Conservation (phyloP, 2,113 vertebrate genomes). For the Etia nguti region DNA sequence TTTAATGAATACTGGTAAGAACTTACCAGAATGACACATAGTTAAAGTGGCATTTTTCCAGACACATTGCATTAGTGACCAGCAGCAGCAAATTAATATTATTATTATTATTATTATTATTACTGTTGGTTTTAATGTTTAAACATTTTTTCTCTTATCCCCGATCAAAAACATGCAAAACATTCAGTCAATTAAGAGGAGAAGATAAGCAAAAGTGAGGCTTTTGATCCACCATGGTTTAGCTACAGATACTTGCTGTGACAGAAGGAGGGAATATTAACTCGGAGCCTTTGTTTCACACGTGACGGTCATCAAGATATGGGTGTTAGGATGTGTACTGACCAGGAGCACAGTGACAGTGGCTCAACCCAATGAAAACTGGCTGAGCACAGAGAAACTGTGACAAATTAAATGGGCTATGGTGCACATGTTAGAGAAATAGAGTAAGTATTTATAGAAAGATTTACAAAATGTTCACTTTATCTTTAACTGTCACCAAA, state of each 20-base stretch:
- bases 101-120: not conserved
- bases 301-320: constrained; percentile 49
- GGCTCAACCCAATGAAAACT: constrained; percentile 50
- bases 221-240: constrained; percentile 41
- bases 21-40: not conserved
- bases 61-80: not conserved
- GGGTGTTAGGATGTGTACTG: constrained; percentile 40
- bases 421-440: constrained; percentile 14
- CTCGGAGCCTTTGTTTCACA: constrained; percentile 44
- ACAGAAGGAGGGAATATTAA: constrained; percentile 44
- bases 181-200: constrained; percentile 46
- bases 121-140: not conserved
- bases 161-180: constrained; percentile 59
- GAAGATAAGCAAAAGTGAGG: constrained; percentile 33
- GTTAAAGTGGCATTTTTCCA: not conserved
- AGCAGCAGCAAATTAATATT: not conserved
- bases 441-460: constrained; percentile 36
- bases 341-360: constrained; percentile 5
- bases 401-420: constrained; percentile 62
- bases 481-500: constrained; percentile 36
- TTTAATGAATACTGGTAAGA: not conserved
- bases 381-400: constrained; percentile 53
- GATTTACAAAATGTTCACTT: constrained; percentile 47
- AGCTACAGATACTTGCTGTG: constrained; percentile 11
- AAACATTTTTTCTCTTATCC: constrained; percentile 9